phyloP scores from a whole-genome alignment of 1,140 invertebrate species.

The Meteorus sp. region DNA sequence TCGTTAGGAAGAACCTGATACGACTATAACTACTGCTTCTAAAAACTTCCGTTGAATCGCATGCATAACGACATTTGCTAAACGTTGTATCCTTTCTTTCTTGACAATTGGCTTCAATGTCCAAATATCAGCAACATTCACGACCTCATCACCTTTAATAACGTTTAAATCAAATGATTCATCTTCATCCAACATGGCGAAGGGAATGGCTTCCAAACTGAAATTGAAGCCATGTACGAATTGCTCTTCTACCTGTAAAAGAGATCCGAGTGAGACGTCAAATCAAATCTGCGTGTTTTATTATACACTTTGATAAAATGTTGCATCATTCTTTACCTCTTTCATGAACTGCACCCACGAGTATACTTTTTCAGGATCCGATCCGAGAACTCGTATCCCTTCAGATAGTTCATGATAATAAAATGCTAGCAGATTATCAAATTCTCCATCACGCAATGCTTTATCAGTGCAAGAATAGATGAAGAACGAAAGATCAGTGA shows the following conservation, averaged over 20 bases:
- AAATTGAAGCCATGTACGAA: slow-evolving; percentile 65
- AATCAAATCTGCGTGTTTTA: too few species aligned
- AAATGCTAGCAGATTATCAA: slow-evolving; percentile 59
- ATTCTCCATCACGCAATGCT: slow-evolving; percentile 61
- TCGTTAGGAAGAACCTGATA: too few species aligned
- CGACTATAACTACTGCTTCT: too few species aligned
- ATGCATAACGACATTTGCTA: slow-evolving; percentile 66
- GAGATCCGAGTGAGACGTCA: too few species aligned
- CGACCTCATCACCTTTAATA: slow-evolving; percentile 51
- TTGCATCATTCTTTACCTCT: too few species aligned
- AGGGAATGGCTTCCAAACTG: slow-evolving; percentile 66
- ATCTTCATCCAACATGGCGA: slow-evolving; percentile 63
- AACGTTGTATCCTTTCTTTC: slow-evolving; percentile 57
- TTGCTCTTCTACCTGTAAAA: slow-evolving; percentile 62
- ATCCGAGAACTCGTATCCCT: slow-evolving; percentile 62
- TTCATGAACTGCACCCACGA: slow-evolving; percentile 54
- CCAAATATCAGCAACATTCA: slow-evolving; percentile 49
- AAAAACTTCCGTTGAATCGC: slow-evolving; percentile 66
- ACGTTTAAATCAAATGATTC: slow-evolving; percentile 66
- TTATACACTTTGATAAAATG: too few species aligned
- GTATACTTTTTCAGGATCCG: slow-evolving; percentile 63
- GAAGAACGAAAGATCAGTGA: slow-evolving; percentile 65
- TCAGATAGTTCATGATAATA: slow-evolving; percentile 62
- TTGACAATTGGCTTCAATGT: slow-evolving; percentile 40
- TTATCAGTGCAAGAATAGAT: slow-evolving; percentile 63